Evolutionary conservation across 2,113 vertebrate genomes (phyloP).

Genomic region (Equus quagga): DNA sequence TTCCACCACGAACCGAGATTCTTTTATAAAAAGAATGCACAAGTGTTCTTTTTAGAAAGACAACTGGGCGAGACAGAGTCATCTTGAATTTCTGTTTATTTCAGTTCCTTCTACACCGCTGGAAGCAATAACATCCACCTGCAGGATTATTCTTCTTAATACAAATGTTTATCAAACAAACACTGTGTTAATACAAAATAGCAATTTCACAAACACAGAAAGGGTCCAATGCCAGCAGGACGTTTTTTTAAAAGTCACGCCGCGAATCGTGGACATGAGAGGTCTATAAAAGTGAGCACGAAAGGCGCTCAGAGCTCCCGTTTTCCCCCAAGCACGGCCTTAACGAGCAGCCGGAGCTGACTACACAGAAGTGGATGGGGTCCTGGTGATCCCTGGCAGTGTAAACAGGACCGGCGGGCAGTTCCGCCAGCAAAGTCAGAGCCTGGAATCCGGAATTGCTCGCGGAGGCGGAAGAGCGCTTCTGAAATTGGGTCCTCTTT

Average conservation of each 20-base stretch:
- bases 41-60: background rate
- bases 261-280: background rate
- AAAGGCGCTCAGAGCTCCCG: background rate
- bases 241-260: constrained; percentile 58
- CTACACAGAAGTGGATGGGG: background rate
- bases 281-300: constrained; percentile 72
- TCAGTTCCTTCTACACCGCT: constrained; percentile 72
- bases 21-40: background rate
- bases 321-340: background rate
- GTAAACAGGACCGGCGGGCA: background rate
- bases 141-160: constrained; percentile 71
- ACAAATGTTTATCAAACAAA: constrained; percentile 71
- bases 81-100: constrained; percentile 83
- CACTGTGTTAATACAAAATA: constrained; percentile 85
- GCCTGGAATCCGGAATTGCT: background rate
- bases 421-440: accelerated
- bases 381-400: background rate
- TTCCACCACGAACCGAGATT: background rate
- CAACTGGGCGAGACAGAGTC: constrained; percentile 68
- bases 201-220: constrained; percentile 60
- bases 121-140: constrained; percentile 65
- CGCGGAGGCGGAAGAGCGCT: background rate
- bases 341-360: background rate
- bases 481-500: background rate
- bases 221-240: constrained; percentile 72